Evolutionary conservation across 2,113 vertebrate genomes (phyloP).

Genomic region (Pterocles orientalis): DNA sequence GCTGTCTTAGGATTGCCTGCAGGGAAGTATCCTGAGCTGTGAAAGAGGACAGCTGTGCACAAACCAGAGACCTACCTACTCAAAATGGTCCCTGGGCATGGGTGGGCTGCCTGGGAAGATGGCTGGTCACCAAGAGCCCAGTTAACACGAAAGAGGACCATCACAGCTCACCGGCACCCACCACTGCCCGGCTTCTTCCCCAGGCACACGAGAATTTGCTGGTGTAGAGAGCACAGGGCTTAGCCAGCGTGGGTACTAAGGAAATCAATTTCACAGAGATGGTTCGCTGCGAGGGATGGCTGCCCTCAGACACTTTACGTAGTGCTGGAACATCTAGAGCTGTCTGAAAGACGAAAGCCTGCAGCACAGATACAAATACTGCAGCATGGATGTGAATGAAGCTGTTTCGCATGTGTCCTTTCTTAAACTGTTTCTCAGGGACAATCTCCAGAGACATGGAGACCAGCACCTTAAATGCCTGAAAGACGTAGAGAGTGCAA

Average conservation of each 20-base stretch:
- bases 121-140: neutral
- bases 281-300: neutral
- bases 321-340: neutral
- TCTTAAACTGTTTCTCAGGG: neutral
- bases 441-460: neutral
- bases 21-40: neutral
- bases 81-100: neutral
- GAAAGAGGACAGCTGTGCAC: neutral
- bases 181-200: neutral
- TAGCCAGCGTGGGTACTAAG: neutral
- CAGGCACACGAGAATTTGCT: neutral
- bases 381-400: neutral
- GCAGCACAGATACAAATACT: neutral
- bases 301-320: neutral
- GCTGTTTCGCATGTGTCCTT: neutral
- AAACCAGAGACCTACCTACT: neutral
- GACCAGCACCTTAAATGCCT: neutral
- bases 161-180: neutral
- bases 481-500: neutral
- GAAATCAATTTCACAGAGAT: neutral
- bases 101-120: neutral
- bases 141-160: neutral
- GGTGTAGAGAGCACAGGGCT: neutral
- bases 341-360: neutral
- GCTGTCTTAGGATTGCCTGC: neutral